Evolutionary conservation across 1,140 invertebrate species (phyloP).

Genomic region (Eueides isabella): DNA sequence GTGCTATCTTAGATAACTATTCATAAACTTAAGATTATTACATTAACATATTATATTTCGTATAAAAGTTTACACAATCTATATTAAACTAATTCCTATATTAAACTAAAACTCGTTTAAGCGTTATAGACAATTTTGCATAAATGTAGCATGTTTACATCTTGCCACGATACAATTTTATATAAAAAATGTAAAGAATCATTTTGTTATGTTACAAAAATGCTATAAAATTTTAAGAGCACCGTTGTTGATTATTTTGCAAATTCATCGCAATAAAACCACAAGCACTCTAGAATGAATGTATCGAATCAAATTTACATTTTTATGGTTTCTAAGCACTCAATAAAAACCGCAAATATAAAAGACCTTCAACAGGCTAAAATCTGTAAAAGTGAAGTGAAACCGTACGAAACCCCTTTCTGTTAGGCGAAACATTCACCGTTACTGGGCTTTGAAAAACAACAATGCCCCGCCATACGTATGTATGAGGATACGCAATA

Average conservation of each 20-base stretch:
- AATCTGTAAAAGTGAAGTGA: constrained; percentile 66
- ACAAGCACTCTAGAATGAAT: constrained; percentile 39
- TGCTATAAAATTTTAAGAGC: constrained; percentile 6
- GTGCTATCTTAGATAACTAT: no score
- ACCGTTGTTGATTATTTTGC: constrained; percentile 30
- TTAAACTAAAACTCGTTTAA: not conserved
- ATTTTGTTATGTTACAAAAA: not conserved
- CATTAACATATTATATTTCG: no score
- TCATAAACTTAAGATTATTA: not conserved
- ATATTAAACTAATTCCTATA: no score
- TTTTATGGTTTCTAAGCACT: constrained; percentile 75
- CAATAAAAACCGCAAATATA: constrained; percentile 70
- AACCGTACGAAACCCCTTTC: constrained; percentile 66
- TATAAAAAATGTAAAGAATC: not conserved
- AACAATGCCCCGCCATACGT: constrained; percentile 74
- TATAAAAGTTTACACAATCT: not conserved
- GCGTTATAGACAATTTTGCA: not conserved
- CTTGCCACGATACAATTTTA: not conserved
- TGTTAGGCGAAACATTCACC: constrained; percentile 61
- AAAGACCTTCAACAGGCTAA: constrained; percentile 54
- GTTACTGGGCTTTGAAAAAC: constrained; percentile 73
- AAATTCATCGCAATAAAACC: constrained; percentile 59
- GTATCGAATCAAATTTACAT: constrained; percentile 64
- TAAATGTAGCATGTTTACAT: not conserved
- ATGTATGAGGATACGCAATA: constrained; percentile 78